Percentiles rank a stretch among this genome's conserved stretches.
Evolutionary conservation across 2,113 vertebrate species (phyloP).

Genomic region (Hippocampus comes): DNA sequence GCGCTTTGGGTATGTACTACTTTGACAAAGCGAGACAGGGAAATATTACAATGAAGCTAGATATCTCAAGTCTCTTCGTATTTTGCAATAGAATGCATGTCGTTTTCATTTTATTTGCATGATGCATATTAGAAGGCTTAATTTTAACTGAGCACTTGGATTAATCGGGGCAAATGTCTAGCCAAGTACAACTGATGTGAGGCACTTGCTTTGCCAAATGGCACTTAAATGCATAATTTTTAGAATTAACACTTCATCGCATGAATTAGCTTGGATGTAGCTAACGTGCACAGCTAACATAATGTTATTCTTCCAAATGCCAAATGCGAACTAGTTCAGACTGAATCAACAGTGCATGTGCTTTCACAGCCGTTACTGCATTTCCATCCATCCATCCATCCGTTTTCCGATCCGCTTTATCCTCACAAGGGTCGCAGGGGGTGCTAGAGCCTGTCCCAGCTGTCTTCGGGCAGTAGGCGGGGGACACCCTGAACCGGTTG

Average conservation of each 20-base stretch:
- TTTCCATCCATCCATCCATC: neutral
- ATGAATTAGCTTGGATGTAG: too few relatives aligned
- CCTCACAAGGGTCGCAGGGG: too few relatives aligned
- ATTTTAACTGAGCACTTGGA: neutral
- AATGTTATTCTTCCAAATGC: neutral
- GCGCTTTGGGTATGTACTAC: conserved; percentile 35
- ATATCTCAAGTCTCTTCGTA: neutral
- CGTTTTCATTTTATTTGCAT: conserved; percentile 8
- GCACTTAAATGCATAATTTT: neutral
- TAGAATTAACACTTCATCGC: neutral
- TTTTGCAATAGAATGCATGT: neutral
- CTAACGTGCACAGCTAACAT: neutral
- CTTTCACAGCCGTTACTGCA: neutral
- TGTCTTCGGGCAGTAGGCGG: too few relatives aligned
- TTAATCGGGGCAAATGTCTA: neutral
- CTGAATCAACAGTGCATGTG: neutral
- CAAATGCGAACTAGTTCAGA: too few relatives aligned
- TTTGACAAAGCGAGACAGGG: neutral
- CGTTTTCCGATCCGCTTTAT: too few relatives aligned
- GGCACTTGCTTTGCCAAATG: neutral
- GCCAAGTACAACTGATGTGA: neutral
- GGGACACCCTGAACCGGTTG: too few relatives aligned
- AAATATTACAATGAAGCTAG: neutral
- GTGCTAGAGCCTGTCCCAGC: too few relatives aligned
- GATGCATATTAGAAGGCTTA: neutral